These are phyloP conservation scores for Aphidius gifuensis DNA, from an alignment of 1,140 invertebrate genomes.

Conservation along the genomic window DNA sequence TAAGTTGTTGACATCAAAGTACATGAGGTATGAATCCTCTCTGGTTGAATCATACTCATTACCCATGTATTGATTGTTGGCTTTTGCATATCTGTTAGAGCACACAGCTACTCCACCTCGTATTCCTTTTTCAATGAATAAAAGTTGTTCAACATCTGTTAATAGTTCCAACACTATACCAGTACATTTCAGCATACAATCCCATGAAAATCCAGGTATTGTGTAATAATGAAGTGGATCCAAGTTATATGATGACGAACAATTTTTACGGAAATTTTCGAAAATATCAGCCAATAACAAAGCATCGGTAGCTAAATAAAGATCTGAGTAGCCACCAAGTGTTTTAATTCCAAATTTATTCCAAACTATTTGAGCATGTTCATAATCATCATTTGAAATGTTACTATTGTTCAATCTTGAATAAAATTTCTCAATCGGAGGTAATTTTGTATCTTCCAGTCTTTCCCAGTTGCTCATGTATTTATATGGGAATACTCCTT, in stretches of 20 bases:
- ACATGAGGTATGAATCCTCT: slow-evolving; percentile 41
- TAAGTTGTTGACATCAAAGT: slow-evolving; percentile 57
- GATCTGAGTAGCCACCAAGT: slow-evolving; percentile 20
- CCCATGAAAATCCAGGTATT: neutral
- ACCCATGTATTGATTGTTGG: slow-evolving; percentile 51
- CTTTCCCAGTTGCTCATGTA: slow-evolving; percentile 31
- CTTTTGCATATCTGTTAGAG: slow-evolving; percentile 33
- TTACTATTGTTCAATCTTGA: neutral
- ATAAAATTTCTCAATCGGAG: slow-evolving; percentile 26
- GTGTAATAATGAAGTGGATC: slow-evolving; percentile 5
- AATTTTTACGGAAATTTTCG: neutral
- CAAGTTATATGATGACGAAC: neutral
- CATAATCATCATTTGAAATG: slow-evolving; percentile 1
- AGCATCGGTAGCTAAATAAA: neutral
- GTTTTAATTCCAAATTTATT: slow-evolving; percentile 41
- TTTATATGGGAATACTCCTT: slow-evolving; percentile 35
- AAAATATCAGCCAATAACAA: slow-evolving; percentile 1
- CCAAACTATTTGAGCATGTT: slow-evolving; percentile 28
- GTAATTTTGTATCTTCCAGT: slow-evolving; percentile 34
- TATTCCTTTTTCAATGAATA: neutral
- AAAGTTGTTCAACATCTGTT: neutral
- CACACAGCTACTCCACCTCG: neutral
- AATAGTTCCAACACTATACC: neutral
- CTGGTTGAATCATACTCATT: slow-evolving; percentile 36
- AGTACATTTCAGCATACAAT: neutral